A percentile compares a stretch with the other conserved stretches of the same genome.
Evolutionary conservation across 2,113 vertebrate species (phyloP).

Genomic region (Atherinomorus stipes): DNA sequence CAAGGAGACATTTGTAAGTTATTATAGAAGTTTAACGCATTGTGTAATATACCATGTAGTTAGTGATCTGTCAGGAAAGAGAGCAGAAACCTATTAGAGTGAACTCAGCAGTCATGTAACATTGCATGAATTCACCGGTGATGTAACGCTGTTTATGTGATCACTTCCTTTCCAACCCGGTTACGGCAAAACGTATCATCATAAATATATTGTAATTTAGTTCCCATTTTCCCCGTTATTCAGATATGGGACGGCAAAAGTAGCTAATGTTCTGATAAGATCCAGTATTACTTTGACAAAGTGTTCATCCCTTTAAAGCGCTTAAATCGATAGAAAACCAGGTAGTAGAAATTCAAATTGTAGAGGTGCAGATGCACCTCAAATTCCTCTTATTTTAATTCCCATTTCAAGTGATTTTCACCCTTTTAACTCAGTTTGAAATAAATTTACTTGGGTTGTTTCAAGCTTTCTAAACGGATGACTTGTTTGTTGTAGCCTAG

Average conservation of each 20-base stretch:
- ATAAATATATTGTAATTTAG: too few relatives aligned
- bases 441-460: neutral
- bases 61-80: neutral
- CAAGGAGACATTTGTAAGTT: neutral
- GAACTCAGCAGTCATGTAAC: too few relatives aligned
- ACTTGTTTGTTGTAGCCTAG: neutral
- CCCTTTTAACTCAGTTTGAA: too few relatives aligned
- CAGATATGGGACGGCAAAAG: neutral
- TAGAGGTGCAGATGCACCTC: too few relatives aligned
- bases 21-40: neutral
- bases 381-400: too few relatives aligned
- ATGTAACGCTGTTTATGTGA: neutral
- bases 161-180: too few relatives aligned
- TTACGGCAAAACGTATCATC: too few relatives aligned
- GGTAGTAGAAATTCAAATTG: neutral
- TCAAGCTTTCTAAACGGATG: neutral
- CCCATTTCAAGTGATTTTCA: too few relatives aligned
- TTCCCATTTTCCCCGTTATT: too few relatives aligned
- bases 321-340: neutral
- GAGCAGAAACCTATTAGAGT: neutral
- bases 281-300: neutral
- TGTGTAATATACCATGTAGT: conserved; percentile 15
- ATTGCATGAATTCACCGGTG: neutral
- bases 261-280: neutral
- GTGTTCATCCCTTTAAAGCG: neutral